Evolutionary conservation across 2,888 invertebrate species (phyloP).

Genomic region (Parnassius apollo): DNA sequence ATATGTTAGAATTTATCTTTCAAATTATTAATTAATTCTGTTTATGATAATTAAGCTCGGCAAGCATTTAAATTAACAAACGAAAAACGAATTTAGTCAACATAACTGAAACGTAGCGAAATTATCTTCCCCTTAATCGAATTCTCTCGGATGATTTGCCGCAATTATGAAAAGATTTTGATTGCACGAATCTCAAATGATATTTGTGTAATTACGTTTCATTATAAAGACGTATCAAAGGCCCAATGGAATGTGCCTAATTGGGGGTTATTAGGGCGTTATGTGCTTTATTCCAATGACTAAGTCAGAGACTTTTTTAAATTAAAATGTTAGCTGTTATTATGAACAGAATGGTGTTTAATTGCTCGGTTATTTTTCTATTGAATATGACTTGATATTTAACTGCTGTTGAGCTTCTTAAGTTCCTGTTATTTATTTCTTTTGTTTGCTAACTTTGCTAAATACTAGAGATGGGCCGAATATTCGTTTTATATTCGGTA

Average conservation of each 20-base stretch:
- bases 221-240: constrained; percentile 34
- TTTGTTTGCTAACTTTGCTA: no score
- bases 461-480: no score
- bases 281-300: constrained; percentile 23
- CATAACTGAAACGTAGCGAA: constrained; percentile 18
- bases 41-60: constrained; percentile 13
- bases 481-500: no score
- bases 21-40: constrained; percentile 8
- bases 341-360: background rate
- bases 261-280: constrained; percentile 31
- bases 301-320: constrained; percentile 19
- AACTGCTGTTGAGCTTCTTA: background rate
- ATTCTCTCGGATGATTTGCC: constrained; percentile 36
- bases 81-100: constrained; percentile 23
- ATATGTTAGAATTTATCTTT: background rate
- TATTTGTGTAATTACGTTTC: constrained; percentile 35
- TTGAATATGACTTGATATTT: background rate
- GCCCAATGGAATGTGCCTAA: constrained; percentile 32
- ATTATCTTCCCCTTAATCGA: constrained; percentile 38
- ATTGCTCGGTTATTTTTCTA: no score
- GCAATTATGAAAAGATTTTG: constrained; percentile 39
- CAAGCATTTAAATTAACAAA: constrained; percentile 15
- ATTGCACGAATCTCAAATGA: constrained; percentile 35
- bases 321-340: background rate
- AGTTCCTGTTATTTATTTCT: no score